Conservation (phyloP, 2,797 vertebrate genomes). For the Lycodopsis pacificus region DNA sequence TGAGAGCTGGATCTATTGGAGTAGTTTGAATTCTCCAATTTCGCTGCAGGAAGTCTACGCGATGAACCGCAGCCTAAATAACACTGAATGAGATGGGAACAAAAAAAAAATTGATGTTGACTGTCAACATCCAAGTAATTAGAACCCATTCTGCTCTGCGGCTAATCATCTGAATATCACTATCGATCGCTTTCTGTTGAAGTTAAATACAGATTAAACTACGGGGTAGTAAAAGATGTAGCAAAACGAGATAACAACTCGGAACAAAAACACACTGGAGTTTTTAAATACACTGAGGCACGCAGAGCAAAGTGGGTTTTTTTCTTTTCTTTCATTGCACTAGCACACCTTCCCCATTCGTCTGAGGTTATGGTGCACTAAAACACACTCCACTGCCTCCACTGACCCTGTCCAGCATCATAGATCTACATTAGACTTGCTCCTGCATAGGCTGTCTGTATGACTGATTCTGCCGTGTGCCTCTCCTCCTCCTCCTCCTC, state of each 20-base stretch:
- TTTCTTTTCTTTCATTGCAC: not conserved
- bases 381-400: constrained; percentile 72
- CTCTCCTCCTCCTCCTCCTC: constrained; percentile 8
- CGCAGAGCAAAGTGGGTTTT: not conserved
- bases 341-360: constrained; percentile 56
- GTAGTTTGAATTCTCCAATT: constrained; percentile 57
- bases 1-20: constrained; percentile 49
- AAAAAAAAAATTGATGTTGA: constrained; percentile 53
- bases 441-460: constrained; percentile 62
- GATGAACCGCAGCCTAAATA: constrained; percentile 57
- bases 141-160: constrained; percentile 29
- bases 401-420: constrained; percentile 71
- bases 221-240: constrained; percentile 8
- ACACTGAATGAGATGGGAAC: constrained; percentile 24
- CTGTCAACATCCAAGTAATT: constrained; percentile 50
- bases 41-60: constrained; percentile 44
- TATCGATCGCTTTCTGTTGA: constrained; percentile 18
- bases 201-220: constrained; percentile 14
- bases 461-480: constrained; percentile 61
- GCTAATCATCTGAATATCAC: constrained; percentile 19
- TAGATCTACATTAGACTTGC: constrained; percentile 71
- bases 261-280: not conserved
- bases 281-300: constrained; percentile 20
- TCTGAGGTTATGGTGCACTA: constrained; percentile 73
- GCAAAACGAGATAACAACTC: not conserved